Percentiles rank a stretch among this genome's conserved stretches.
Evolutionary conservation across 2,797 vertebrate genomes (phyloP).

Genomic region (Helarctos malayanus): DNA sequence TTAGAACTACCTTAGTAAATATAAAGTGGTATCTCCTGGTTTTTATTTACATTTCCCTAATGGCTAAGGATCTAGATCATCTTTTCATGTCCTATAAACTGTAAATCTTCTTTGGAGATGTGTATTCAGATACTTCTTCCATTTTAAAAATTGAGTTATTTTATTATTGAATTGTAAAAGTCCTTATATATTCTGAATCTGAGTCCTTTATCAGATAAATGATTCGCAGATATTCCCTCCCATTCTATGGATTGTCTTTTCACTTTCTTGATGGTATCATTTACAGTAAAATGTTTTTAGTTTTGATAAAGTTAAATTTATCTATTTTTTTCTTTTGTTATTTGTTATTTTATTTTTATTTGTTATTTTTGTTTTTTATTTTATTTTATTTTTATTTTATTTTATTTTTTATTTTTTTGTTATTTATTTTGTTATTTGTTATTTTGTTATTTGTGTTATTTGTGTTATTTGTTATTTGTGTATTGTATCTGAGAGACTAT

Average conservation of each 20-base stretch:
- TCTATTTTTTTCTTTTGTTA: neutral
- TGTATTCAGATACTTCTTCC: neutral
- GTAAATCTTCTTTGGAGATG: conserved; percentile 28
- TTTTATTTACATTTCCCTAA: neutral
- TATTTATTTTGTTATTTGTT: neutral
- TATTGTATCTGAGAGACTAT: neutral
- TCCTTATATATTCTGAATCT: neutral
- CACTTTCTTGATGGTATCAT: neutral
- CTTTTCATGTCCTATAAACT: conserved; percentile 15
- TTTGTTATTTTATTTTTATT: neutral
- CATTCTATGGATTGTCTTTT: neutral
- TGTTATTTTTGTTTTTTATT: too few relatives aligned
- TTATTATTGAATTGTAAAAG: conserved; percentile 24
- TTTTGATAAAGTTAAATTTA: neutral
- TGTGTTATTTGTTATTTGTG: neutral
- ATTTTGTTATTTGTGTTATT: neutral
- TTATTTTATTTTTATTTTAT: too few relatives aligned
- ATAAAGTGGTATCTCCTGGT: neutral
- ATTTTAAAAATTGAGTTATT: neutral
- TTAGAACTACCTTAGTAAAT: neutral
- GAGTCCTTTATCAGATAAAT: neutral
- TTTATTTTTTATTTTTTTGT: too few relatives aligned
- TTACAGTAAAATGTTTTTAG: neutral
- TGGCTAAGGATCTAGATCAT: neutral
- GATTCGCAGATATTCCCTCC: neutral